Evolutionary conservation across 2,113 vertebrate genomes (phyloP).

Genomic region (Taxidea taxus): DNA sequence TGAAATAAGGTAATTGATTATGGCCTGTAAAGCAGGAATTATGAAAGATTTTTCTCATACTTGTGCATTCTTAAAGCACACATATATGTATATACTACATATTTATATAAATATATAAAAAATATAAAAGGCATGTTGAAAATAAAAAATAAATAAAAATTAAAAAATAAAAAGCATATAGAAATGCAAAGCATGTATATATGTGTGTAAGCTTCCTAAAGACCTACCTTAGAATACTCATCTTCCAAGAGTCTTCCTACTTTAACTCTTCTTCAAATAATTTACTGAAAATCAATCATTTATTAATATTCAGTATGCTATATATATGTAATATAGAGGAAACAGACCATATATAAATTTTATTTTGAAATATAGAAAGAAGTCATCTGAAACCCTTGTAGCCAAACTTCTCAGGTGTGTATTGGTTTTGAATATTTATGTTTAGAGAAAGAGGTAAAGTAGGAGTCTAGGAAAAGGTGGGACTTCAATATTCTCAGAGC

Average conservation of each 20-base stretch:
- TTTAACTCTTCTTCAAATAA: neutral
- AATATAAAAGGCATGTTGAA: neutral
- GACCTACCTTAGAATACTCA: neutral
- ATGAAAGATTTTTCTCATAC: constrained; percentile 13
- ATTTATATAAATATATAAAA: neutral
- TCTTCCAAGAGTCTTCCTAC: neutral
- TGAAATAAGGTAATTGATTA: constrained; percentile 53
- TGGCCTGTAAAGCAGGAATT: constrained; percentile 24
- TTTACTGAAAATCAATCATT: neutral
- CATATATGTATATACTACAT: neutral
- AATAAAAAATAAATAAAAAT: neutral
- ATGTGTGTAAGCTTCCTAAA: neutral
- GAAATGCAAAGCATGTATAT: neutral
- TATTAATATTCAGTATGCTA: neutral
- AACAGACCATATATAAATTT: neutral
- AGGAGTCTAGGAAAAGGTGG: neutral
- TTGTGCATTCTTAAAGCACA: neutral
- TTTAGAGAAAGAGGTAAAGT: neutral
- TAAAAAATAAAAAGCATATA: neutral
- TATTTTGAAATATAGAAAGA: neutral
- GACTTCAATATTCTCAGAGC: neutral
- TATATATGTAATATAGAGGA: neutral
- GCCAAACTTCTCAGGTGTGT: neutral
- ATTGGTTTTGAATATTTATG: neutral
- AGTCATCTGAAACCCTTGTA: neutral